phyloP scores from a whole-genome alignment of 2,888 invertebrate species.

The Cinara cedri region DNA sequence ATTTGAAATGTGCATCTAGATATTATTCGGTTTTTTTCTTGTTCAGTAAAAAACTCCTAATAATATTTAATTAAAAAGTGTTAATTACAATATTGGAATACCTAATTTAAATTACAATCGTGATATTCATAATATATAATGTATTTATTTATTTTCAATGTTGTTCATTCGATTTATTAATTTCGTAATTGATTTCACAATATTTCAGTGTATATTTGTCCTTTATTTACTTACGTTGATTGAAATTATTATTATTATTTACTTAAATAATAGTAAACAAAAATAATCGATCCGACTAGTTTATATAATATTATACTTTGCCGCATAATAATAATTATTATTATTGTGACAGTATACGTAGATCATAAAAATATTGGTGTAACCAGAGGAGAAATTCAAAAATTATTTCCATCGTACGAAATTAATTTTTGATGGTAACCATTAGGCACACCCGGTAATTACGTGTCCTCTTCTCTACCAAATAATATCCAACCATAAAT shows the following conservation, averaged over 20 bases:
- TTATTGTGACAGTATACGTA: neutral
- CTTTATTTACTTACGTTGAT: neutral
- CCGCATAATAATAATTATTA: neutral
- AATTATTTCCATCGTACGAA: conserved; percentile 38
- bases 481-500: conserved; percentile 36
- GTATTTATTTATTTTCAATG: no score
- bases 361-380: no score
- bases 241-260: neutral
- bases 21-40: no score
- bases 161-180: no score
- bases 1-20: no score
- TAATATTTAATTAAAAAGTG: no score
- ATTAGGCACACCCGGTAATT: conserved; percentile 47
- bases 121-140: no score
- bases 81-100: no score
- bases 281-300: neutral
- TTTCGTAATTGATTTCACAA: neutral
- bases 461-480: neutral
- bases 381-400: conserved; percentile 13
- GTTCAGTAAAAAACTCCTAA: no score
- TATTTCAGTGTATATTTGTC: neutral
- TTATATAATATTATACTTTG: neutral
- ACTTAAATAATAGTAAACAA: neutral
- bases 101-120: no score
- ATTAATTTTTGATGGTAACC: conserved; percentile 48